Percentiles rank a stretch among this genome's conserved stretches.
Evolutionary conservation across 1,140 invertebrate genomes (phyloP).

Genomic region (Apis laboriosa): DNA sequence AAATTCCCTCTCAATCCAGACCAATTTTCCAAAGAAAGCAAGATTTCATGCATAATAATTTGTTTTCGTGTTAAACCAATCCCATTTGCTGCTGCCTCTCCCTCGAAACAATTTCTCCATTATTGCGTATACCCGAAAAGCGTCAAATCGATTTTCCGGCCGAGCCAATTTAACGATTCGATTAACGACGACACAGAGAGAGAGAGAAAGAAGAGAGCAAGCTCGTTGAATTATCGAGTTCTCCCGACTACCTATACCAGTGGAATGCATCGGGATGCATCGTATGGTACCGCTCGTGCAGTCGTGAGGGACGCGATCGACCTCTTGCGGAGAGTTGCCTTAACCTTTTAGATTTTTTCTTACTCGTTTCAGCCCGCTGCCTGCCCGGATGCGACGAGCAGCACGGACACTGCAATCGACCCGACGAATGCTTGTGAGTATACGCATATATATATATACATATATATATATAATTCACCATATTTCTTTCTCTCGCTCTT

Average conservation of each 20-base stretch:
- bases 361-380: conserved; percentile 93
- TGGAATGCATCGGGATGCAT: conserved; percentile 57
- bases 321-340: conserved; percentile 76
- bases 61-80: too few species aligned
- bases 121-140: background rate
- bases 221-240: conserved; percentile 47
- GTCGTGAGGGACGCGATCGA: conserved; percentile 76
- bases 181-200: conserved; percentile 18
- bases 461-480: background rate
- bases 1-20: too few species aligned
- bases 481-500: background rate
- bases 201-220: conserved; percentile 6
- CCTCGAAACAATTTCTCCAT: too few species aligned
- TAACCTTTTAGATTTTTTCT: conserved; percentile 80
- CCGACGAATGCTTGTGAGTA: conserved; percentile 98
- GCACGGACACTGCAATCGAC: conserved; percentile 94
- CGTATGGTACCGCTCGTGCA: conserved; percentile 62
- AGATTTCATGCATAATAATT: background rate
- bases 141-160: conserved; percentile 1
- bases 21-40: background rate
- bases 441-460: conserved; percentile 36
- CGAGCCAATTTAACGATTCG: conserved; percentile 22
- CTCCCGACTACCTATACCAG: conserved; percentile 35
- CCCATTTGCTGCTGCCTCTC: background rate
- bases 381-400: conserved; percentile 92